Conservation (phyloP, 2,888 invertebrate genomes). For the Yponomeuta cagnagella region DNA sequence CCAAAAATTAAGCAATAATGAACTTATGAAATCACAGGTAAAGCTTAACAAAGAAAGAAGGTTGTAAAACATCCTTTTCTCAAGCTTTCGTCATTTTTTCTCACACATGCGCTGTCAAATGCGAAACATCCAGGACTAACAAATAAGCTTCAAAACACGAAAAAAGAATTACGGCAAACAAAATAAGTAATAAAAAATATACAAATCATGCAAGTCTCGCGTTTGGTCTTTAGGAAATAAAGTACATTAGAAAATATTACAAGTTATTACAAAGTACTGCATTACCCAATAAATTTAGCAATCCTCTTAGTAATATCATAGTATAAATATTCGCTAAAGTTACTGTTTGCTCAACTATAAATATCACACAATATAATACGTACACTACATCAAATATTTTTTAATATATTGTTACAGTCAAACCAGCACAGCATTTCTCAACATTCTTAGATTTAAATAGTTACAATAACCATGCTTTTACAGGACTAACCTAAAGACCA, state of each 20-base stretch:
- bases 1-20: conserved; percentile 60
- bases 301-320: conserved; percentile 43
- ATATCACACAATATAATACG: conserved; percentile 13
- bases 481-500: conserved; percentile 62
- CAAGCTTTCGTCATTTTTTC: conserved; percentile 50
- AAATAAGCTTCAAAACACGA: conserved; percentile 48
- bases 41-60: conserved; percentile 49
- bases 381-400: conserved; percentile 10
- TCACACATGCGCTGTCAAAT: conserved; percentile 71
- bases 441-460: background rate
- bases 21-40: conserved; percentile 72
- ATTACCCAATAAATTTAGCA: conserved; percentile 75
- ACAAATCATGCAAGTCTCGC: conserved; percentile 66
- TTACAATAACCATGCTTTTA: conserved; percentile 14
- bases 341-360: conserved; percentile 20
- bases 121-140: conserved; percentile 40
- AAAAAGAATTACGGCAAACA: conserved; percentile 49
- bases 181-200: conserved; percentile 32
- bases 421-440: background rate
- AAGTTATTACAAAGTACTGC: conserved; percentile 30
- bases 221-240: conserved; percentile 74
- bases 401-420: conserved; percentile 8
- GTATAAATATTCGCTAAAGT: conserved; percentile 11
- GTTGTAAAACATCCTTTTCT: conserved; percentile 29
- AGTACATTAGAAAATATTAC: conserved; percentile 42